These are phyloP conservation scores for Chiloscyllium plagiosum DNA, from an alignment of 2,113 vertebrate genomes.

Conservation along the genomic window DNA sequence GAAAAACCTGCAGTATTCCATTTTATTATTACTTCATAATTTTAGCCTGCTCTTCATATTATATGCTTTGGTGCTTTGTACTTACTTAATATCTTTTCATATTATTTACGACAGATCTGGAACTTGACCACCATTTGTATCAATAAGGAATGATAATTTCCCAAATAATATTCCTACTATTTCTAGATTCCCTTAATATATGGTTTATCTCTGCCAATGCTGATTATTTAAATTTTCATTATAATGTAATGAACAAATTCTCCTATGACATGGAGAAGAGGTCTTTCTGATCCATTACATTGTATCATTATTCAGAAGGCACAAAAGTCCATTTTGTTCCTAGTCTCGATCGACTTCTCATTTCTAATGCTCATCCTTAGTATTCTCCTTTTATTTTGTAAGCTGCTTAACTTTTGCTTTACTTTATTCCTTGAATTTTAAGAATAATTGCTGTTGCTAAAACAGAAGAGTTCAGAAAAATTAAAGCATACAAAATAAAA, in stretches of 20 bases:
- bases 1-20: background rate
- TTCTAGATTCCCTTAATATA: background rate
- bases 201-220: background rate
- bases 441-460: background rate
- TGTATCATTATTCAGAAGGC: background rate
- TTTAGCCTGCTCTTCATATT: background rate
- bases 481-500: background rate
- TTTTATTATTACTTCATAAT: background rate
- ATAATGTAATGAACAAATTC: background rate
- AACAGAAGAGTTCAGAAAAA: background rate
- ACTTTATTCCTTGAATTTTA: background rate
- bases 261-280: background rate
- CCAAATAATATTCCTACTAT: background rate
- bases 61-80: background rate
- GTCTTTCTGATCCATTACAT: background rate
- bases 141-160: background rate
- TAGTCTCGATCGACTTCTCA: background rate
- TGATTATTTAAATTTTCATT: background rate
- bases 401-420: background rate
- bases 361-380: background rate
- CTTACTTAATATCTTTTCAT: background rate
- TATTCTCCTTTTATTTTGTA: background rate
- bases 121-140: background rate
- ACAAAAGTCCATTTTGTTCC: background rate
- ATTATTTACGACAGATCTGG: background rate